A percentile compares a stretch with the other conserved stretches of the same genome.
These are phyloP conservation scores for Cacoxenus indagator DNA, from an alignment of 2,888 invertebrate species.

Conservation along the genomic window DNA sequence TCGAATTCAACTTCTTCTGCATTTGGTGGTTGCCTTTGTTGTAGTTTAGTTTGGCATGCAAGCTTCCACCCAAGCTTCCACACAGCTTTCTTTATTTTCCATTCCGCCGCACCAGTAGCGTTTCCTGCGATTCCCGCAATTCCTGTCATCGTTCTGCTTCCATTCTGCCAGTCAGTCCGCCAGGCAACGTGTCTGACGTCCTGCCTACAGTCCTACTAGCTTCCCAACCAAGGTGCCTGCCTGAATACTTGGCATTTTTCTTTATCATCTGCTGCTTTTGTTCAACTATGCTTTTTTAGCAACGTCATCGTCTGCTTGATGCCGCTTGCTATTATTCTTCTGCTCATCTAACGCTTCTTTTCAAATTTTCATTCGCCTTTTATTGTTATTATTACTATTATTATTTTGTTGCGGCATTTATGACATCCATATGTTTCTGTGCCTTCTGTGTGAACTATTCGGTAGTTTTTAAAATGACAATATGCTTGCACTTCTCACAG, in stretches of 20 bases:
- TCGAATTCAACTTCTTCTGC: too few relatives aligned
- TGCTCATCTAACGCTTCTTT: neutral
- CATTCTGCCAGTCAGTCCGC: too few relatives aligned
- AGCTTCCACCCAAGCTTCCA: too few relatives aligned
- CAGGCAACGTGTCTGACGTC: too few relatives aligned
- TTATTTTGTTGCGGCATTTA: constrained; percentile 1
- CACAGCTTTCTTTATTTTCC: neutral
- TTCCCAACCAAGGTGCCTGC: too few relatives aligned
- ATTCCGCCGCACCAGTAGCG: neutral
- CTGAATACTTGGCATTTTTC: too few relatives aligned
- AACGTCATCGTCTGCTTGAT: neutral
- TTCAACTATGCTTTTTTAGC: neutral
- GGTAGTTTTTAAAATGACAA: neutral
- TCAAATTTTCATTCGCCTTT: neutral
- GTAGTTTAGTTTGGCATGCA: neutral
- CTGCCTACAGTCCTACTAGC: too few relatives aligned
- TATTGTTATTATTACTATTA: neutral
- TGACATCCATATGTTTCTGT: neutral
- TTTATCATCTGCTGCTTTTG: neutral
- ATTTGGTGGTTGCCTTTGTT: too few relatives aligned
- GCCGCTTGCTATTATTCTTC: neutral
- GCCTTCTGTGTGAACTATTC: neutral
- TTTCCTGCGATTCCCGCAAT: neutral
- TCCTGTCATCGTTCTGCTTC: neutral
- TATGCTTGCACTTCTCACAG: too few relatives aligned